phyloP scores from a whole-genome alignment of 1,140 invertebrate species.

The Chironomus striatipennis region DNA sequence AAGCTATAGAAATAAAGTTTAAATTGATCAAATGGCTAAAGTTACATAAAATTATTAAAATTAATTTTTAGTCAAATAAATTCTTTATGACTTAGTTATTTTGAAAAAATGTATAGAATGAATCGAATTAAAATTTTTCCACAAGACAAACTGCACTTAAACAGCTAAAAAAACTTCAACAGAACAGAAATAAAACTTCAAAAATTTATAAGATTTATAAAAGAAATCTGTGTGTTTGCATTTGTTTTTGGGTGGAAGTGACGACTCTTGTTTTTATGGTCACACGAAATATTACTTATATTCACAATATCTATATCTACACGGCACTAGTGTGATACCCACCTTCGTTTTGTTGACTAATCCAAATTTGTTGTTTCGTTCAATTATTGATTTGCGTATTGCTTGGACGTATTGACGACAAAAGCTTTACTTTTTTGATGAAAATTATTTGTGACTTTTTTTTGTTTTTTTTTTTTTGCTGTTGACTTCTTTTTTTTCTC shows the following conservation, averaged over 20 bases:
- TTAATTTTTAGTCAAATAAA: too few relatives aligned
- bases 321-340: background rate
- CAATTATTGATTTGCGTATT: slow-evolving; percentile 13
- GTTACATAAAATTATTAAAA: too few relatives aligned
- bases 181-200: background rate
- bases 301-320: background rate
- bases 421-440: background rate
- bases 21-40: too few relatives aligned
- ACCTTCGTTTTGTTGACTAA: slow-evolving; percentile 3
- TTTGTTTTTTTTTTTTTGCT: background rate
- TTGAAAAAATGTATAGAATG: too few relatives aligned
- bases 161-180: background rate
- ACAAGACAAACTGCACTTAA: background rate
- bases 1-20: too few relatives aligned
- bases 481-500: background rate
- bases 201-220: background rate
- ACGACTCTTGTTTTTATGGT: background rate
- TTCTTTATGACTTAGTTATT: too few relatives aligned
- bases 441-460: slow-evolving; percentile 4
- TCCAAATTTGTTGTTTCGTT: slow-evolving; percentile 1
- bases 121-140: too few relatives aligned
- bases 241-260: slow-evolving; percentile 15
- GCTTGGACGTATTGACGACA: background rate
- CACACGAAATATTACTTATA: background rate
- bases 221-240: background rate